A percentile compares a stretch with the other conserved stretches of the same genome.
Evolutionary conservation across 1,140 invertebrate species (phyloP).

Genomic region (Vanessa atalanta): DNA sequence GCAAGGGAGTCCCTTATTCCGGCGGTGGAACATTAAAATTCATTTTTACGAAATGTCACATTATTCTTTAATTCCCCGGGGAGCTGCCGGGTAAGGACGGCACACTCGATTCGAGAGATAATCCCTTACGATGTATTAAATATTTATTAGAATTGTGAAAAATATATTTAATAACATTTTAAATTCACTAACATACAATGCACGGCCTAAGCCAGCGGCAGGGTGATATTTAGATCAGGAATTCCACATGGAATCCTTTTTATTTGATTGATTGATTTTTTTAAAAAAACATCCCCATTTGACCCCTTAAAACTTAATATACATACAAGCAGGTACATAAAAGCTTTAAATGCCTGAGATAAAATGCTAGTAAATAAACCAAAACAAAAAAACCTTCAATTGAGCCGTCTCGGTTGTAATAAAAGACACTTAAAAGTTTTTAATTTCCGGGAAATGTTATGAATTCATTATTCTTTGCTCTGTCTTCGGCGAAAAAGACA

Average conservation of each 20-base stretch:
- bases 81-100: constrained; percentile 16
- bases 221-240: no score
- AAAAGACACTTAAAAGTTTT: constrained; percentile 34
- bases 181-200: no score
- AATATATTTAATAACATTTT: no score
- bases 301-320: not conserved
- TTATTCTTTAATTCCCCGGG: constrained; percentile 28
- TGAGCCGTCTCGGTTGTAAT: constrained; percentile 14
- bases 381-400: not conserved
- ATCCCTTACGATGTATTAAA: constrained; percentile 24
- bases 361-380: no score
- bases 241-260: no score
- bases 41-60: constrained; percentile 47
- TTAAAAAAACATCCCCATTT: no score
- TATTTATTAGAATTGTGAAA: not conserved
- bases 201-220: no score
- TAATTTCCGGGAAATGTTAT: constrained; percentile 18
- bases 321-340: no score
- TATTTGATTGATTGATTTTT: no score
- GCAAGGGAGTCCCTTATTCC: constrained; percentile 22
- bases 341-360: not conserved
- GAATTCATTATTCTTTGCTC: constrained; percentile 29
- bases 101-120: constrained; percentile 5
- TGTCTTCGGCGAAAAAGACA: constrained; percentile 7
- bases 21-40: constrained; percentile 42